Conservation (phyloP, 2,797 vertebrate genomes). For the Alectoris magna region DNA sequence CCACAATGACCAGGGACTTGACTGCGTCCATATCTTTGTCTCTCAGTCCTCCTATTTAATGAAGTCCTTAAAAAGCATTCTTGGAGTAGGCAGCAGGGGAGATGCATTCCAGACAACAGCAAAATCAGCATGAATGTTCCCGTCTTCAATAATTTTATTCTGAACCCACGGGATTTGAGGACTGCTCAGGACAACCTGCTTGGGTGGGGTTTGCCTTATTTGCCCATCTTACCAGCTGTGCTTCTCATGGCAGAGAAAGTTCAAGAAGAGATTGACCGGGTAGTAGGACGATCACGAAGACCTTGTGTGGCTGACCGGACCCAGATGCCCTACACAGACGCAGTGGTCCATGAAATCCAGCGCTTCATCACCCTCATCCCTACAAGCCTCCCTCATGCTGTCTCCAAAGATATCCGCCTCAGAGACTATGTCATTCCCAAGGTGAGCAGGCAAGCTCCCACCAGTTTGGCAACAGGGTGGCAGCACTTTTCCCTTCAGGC, state of each 20-base stretch:
- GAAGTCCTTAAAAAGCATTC: not conserved
- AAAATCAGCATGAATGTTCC: not conserved
- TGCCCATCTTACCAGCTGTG: not conserved
- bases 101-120: not conserved
- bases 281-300: constrained; percentile 47
- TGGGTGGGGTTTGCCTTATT: not conserved
- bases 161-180: not conserved
- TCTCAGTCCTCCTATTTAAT: not conserved
- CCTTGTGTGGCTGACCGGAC: constrained; percentile 62
- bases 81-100: not conserved
- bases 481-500: no score
- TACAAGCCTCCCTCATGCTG: constrained; percentile 40
- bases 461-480: no score
- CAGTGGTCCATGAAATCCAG: constrained; percentile 71
- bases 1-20: not conserved
- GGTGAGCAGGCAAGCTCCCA: constrained; percentile 22
- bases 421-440: constrained; percentile 67
- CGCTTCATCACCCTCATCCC: constrained; percentile 61
- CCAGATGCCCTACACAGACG: constrained; percentile 72
- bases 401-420: constrained; percentile 58
- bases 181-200: not conserved
- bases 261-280: constrained; percentile 73
- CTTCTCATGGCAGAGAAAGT: constrained; percentile 63
- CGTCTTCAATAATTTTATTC: not conserved
- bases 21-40: not conserved